A percentile compares a stretch with the other conserved stretches of the same genome.
Conservation (phyloP, 2,113 vertebrate genomes). For the Bujurquina vittata region DNA sequence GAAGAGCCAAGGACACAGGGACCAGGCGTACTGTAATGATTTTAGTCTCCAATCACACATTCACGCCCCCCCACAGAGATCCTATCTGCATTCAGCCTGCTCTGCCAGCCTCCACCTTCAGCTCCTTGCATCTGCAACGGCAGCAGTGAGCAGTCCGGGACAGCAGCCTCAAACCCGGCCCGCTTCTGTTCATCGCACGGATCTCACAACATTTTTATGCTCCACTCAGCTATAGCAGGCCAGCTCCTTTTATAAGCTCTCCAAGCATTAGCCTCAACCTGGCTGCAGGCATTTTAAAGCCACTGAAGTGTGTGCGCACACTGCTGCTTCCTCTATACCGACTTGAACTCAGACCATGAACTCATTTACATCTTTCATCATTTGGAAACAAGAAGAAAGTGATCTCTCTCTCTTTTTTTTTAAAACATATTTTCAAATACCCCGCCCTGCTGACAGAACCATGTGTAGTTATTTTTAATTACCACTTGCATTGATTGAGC, state of each 20-base stretch:
- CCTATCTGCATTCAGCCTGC: constrained; percentile 72
- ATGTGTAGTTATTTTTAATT: constrained; percentile 34
- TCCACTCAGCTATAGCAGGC: constrained; percentile 7
- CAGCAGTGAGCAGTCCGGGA: constrained; percentile 27
- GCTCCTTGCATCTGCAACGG: constrained; percentile 32
- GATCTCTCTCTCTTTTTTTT: not conserved
- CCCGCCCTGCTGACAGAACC: not conserved
- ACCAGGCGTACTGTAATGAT: constrained; percentile 80
- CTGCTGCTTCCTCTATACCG: constrained; percentile 6
- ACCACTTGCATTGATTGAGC: constrained; percentile 15
- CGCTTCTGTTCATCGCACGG: constrained; percentile 13
- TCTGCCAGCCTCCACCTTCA: constrained; percentile 61
- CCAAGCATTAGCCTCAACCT: not conserved
- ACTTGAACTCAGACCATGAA: constrained; percentile 13
- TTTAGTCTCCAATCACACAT: constrained; percentile 81
- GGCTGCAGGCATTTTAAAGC: constrained; percentile 31
- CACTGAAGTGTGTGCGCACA: not conserved
- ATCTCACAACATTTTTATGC: constrained; percentile 11
- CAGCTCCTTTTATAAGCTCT: not conserved
- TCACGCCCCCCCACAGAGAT: constrained; percentile 72
- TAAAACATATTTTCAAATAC: not conserved
- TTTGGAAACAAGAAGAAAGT: not conserved
- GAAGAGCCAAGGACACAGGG: constrained; percentile 80
- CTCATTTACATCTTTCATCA: constrained; percentile 22
- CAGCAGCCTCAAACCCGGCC: constrained; percentile 10